Evolutionary conservation across 2,797 vertebrate species (phyloP).

Genomic region (Rhinophrynus dorsalis): DNA sequence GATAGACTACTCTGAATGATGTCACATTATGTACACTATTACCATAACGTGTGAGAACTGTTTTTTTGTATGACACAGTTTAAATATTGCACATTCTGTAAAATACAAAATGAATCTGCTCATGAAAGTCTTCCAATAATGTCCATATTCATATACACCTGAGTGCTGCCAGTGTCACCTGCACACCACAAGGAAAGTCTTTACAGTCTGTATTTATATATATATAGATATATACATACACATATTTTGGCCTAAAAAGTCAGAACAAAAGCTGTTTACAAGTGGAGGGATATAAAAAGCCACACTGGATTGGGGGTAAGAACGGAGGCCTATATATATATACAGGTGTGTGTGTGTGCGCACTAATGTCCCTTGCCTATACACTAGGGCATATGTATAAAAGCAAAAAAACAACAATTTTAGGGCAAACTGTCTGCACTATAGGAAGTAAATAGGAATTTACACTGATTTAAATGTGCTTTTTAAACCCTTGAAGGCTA

Average conservation of each 20-base stretch:
- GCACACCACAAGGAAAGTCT: constrained; percentile 12
- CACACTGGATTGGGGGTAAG: constrained; percentile 7
- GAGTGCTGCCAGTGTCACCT: not conserved
- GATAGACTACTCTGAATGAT: not conserved
- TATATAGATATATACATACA: constrained; percentile 45
- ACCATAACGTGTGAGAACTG: constrained; percentile 4
- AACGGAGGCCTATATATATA: constrained; percentile 7
- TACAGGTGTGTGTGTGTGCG: not conserved
- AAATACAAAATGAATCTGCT: constrained; percentile 24
- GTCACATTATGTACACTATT: constrained; percentile 12
- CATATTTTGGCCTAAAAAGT: constrained; percentile 30
- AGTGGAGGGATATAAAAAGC: constrained; percentile 16
- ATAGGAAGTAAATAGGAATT: too few species aligned
- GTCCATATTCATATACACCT: not conserved
- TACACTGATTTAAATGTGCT: too few species aligned
- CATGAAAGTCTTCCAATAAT: not conserved
- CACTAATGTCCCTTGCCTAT: constrained; percentile 8
- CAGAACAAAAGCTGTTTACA: constrained; percentile 14
- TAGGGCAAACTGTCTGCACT: too few species aligned
- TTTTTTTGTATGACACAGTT: constrained; percentile 18
- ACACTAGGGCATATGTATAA: too few species aligned
- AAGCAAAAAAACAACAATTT: too few species aligned
- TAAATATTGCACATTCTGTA: constrained; percentile 27
- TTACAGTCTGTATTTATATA: constrained; percentile 35
- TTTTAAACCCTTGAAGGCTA: too few species aligned